These are phyloP conservation scores for Melolontha melolontha DNA, from an alignment of 2,888 invertebrate species.

Conservation along the genomic window DNA sequence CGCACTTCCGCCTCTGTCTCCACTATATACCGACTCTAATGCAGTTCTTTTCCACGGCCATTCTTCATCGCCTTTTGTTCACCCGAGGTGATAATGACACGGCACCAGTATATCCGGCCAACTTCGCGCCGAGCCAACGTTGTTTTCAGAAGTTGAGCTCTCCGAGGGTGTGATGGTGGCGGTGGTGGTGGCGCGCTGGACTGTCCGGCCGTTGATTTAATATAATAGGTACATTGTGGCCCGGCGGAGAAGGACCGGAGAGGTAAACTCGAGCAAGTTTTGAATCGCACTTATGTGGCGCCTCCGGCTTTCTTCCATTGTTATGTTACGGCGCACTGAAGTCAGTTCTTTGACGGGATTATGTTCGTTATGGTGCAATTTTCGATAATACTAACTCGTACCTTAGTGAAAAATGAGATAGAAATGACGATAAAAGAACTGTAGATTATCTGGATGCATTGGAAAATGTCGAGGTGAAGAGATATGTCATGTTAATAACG, in stretches of 20 bases:
- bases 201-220: constrained; percentile 59
- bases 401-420: too few species aligned
- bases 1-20: constrained; percentile 51
- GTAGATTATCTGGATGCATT: too few species aligned
- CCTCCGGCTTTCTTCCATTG: constrained; percentile 56
- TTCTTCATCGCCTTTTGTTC: constrained; percentile 63
- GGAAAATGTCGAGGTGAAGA: too few species aligned
- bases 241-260: constrained; percentile 51
- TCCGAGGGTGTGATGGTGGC: constrained; percentile 10
- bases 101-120: constrained; percentile 63
- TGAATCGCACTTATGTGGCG: constrained; percentile 61
- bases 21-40: constrained; percentile 59
- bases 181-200: constrained; percentile 21
- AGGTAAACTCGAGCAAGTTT: constrained; percentile 61
- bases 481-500: too few species aligned
- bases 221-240: constrained; percentile 64
- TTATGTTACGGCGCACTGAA: constrained; percentile 48
- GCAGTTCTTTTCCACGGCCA: constrained; percentile 63
- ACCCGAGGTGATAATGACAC: constrained; percentile 64
- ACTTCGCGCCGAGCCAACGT: constrained; percentile 59
- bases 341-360: constrained; percentile 46
- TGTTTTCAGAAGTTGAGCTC: constrained; percentile 58
- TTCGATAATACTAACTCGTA: too few species aligned
- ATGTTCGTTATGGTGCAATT: constrained; percentile 49
- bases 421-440: too few species aligned